A percentile compares a stretch with the other conserved stretches of the same genome.
phyloP scores from a whole-genome alignment of 2,113 vertebrate species.

The Halcyon senegalensis region DNA sequence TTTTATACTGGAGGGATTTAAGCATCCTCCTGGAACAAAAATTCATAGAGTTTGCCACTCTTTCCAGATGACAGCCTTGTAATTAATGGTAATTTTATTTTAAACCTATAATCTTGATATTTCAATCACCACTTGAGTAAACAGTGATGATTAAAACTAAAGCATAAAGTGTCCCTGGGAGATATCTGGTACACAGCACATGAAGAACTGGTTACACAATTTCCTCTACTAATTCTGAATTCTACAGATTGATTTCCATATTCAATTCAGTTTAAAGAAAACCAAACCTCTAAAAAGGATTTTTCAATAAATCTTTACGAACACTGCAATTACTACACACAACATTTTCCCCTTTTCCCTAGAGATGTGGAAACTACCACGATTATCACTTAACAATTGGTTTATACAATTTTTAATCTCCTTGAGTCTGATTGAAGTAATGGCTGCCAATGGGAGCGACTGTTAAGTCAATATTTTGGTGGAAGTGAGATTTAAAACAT shows the following conservation, averaged over 20 bases:
- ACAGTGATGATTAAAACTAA: conserved; percentile 3
- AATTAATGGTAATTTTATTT: conserved; percentile 14
- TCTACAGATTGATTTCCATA: background rate
- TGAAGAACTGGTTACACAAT: background rate
- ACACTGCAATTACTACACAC: background rate
- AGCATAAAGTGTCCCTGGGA: background rate
- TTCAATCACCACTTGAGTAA: conserved; percentile 23
- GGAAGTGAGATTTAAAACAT: background rate
- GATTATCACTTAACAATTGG: background rate
- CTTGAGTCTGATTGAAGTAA: background rate
- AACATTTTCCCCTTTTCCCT: background rate
- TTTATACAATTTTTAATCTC: background rate
- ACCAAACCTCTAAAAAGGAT: background rate
- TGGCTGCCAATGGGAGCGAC: background rate
- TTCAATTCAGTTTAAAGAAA: background rate
- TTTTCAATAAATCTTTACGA: background rate
- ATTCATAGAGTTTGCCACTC: background rate
- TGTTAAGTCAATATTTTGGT: background rate
- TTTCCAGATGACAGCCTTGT: background rate
- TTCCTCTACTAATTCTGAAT: background rate
- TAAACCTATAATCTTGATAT: conserved; percentile 5
- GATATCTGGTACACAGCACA: background rate
- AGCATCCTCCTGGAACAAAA: background rate
- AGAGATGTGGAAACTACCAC: background rate
- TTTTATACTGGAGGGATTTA: background rate